Evolutionary conservation across 2,888 invertebrate genomes (phyloP), one percentile per base, ranked within the genome.

Genomic region (Drosophila cognata): DNA sequence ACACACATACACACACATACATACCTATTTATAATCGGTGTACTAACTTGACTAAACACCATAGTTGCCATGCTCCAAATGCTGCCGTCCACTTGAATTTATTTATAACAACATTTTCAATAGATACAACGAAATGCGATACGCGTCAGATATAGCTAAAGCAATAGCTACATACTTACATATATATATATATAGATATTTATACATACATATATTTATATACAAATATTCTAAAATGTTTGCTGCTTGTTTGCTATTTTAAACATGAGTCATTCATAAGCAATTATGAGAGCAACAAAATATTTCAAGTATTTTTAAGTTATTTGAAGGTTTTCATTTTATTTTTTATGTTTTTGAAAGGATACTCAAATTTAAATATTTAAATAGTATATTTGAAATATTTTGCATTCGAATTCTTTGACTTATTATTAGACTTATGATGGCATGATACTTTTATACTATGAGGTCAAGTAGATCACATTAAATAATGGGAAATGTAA

Each of bases 71-170:
- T 72, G 69, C 28, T 55, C 72, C 72, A 60, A 73, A 70, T 70
- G 63, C 56, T 38, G 56, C 56, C 72, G 59, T 71, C 75, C 79
- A 80, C 81, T 83, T 70, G 71, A 79, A 76, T 79, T 79, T 89
- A 89, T 89, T 84, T 84, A 72, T 85, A 89, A 89, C 67, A 68
- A 55, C 55, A 81, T 66, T 74, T 67, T 66, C 67, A 70, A 70
- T 77, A 81, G 81, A 77, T 63, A 72, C 69, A 62, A 55, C 73
- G 84, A 89, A 84, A 84, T 82, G 73, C 63, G 84, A 84, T 84
- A 85, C 61, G 78, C 59, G 36, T 61, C 58, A 64, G 50, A 52
- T 62, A 67, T 67, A 67, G 66, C 58, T 53, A 64, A 41, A 57
- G 52, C 57, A 21, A 67, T 50, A 69, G 11, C 55, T 46, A 53